These are phyloP conservation scores for Phengaris alcon DNA, from an alignment of 2,888 invertebrate genomes.

Conservation along the genomic window DNA sequence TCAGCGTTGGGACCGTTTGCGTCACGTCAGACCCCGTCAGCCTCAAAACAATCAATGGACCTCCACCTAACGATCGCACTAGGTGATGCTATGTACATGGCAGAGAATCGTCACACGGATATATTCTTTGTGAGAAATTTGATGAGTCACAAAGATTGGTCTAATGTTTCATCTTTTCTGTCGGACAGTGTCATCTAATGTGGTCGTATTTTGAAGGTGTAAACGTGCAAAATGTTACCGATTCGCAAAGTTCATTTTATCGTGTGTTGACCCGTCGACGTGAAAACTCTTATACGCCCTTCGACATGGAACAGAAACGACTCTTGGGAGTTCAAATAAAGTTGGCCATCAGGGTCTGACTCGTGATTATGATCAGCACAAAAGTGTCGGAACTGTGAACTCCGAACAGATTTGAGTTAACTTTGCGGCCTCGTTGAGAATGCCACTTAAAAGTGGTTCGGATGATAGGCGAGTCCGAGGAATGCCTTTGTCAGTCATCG, in stretches of 20 bases:
- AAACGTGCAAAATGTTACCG: neutral
- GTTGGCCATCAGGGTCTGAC: constrained; percentile 60
- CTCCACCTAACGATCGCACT: neutral
- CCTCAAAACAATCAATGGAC: neutral
- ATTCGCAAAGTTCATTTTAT: neutral
- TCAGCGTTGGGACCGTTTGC: constrained; percentile 56
- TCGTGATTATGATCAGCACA: constrained; percentile 62
- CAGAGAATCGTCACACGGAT: neutral
- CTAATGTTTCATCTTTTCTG: neutral
- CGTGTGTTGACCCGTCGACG: constrained; percentile 5
- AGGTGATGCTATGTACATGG: neutral
- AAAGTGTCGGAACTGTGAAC: constrained; percentile 60
- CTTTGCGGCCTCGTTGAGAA: constrained; percentile 55
- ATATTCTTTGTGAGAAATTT: neutral
- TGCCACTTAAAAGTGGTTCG: constrained; percentile 65
- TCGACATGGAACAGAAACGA: constrained; percentile 10
- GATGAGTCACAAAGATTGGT: neutral
- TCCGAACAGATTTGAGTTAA: constrained; percentile 54
- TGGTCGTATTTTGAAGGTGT: neutral
- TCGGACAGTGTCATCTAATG: neutral
- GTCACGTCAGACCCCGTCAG: constrained; percentile 52
- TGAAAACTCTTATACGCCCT: constrained; percentile 1
- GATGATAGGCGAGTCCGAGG: constrained; percentile 35
- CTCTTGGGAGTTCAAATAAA: constrained; percentile 29
- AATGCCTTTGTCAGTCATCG: constrained; percentile 30